Conservation (phyloP, 1,140 invertebrate genomes). For the Trialeurodes vaporariorum region DNA sequence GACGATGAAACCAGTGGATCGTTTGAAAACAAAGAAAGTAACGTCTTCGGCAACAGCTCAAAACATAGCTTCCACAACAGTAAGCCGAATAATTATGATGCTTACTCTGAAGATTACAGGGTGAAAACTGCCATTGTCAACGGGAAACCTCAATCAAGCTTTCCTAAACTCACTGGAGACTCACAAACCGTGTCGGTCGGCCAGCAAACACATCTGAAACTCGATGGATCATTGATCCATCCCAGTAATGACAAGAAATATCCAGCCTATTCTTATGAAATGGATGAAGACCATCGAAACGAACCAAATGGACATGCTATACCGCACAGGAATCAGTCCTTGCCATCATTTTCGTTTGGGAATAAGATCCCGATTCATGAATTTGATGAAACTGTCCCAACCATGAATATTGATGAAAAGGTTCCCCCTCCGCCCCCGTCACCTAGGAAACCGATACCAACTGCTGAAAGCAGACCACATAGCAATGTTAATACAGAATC, state of each 20-base stretch:
- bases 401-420: slow-evolving; percentile 28
- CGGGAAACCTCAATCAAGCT: neutral
- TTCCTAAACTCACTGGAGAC: neutral
- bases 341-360: neutral
- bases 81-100: neutral
- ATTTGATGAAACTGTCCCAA: slow-evolving; percentile 22
- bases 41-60: neutral
- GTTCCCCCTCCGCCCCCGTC: slow-evolving; percentile 24
- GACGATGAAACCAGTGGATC: slow-evolving; percentile 11
- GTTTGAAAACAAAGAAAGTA: neutral
- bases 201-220: slow-evolving; percentile 21
- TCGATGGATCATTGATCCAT: slow-evolving; percentile 6
- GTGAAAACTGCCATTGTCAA: neutral
- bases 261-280: slow-evolving; percentile 4
- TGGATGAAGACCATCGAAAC: slow-evolving; percentile 9
- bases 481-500: neutral
- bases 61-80: neutral
- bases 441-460: slow-evolving; percentile 12
- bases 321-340: neutral
- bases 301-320: slow-evolving; percentile 3
- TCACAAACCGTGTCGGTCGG: slow-evolving; percentile 23
- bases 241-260: slow-evolving; percentile 5
- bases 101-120: neutral
- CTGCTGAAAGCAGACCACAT: neutral
- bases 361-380: slow-evolving; percentile 7